Percentiles rank a stretch among this genome's conserved stretches.
phyloP scores from a whole-genome alignment of 2,888 invertebrate genomes.

The Diachrysia chrysitis region DNA sequence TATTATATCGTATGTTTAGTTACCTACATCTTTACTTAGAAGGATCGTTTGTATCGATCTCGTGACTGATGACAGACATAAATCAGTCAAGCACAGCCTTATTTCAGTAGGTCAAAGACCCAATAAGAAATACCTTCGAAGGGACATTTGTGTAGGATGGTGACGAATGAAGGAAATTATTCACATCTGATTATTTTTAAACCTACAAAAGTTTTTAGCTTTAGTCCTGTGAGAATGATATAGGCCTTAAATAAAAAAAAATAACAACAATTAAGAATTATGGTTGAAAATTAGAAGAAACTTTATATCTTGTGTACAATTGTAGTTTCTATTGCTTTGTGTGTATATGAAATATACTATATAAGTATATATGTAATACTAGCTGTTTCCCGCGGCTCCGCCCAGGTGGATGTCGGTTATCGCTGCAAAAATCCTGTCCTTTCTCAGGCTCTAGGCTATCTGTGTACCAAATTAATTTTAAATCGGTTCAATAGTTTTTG shows the following conservation, averaged over 20 bases:
- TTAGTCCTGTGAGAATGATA: not conserved
- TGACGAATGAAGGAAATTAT: not conserved
- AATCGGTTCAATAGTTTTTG: no score
- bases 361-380: no score
- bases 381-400: no score
- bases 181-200: not conserved
- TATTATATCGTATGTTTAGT: not conserved
- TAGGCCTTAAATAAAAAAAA: not conserved
- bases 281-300: no score
- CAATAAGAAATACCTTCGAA: not conserved
- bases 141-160: not conserved
- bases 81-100: not conserved
- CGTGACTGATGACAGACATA: conserved; percentile 1
- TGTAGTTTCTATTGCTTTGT: no score
- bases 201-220: not conserved
- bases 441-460: no score
- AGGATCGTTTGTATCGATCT: not conserved
- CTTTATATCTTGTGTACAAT: no score
- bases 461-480: no score
- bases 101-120: not conserved
- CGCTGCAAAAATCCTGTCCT: no score
- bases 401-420: no score
- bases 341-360: no score
- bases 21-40: not conserved
- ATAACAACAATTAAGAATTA: not conserved